Percentiles rank a stretch among this genome's conserved stretches.
phyloP scores from a whole-genome alignment of 2,113 vertebrate genomes.

The Dipodomys stephensi region DNA sequence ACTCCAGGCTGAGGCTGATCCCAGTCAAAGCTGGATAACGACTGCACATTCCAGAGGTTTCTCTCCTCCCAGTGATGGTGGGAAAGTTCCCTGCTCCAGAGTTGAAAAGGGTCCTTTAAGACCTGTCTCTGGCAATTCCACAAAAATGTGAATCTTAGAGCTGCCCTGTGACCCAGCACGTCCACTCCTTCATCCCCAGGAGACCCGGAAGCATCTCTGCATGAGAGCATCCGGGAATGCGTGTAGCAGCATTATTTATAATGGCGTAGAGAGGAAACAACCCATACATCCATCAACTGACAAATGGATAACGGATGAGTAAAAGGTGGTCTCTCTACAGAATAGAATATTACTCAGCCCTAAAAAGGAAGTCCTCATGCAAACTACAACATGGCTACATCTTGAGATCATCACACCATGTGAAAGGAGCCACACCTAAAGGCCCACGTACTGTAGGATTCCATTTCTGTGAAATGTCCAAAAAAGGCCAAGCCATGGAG shows the following conservation, averaged over 20 bases:
- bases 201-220: neutral
- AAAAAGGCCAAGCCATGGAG: neutral
- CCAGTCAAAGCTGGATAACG: fast-evolving
- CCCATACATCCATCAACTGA: neutral
- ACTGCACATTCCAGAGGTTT: neutral
- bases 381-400: neutral
- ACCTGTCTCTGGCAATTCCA: neutral
- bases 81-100: neutral
- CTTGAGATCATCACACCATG: neutral
- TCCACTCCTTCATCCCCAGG: neutral
- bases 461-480: neutral
- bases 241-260: neutral
- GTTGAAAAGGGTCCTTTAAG: neutral
- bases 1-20: neutral
- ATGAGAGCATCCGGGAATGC: fast-evolving
- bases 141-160: neutral
- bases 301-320: neutral
- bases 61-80: neutral
- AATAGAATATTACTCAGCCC: fast-evolving
- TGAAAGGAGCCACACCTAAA: neutral
- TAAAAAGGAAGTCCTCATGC: neutral
- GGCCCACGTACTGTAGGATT: neutral
- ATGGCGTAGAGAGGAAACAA: neutral
- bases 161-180: neutral
- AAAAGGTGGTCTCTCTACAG: neutral